phyloP scores from a whole-genome alignment of 2,797 vertebrate species.

The Clamator glandarius region DNA sequence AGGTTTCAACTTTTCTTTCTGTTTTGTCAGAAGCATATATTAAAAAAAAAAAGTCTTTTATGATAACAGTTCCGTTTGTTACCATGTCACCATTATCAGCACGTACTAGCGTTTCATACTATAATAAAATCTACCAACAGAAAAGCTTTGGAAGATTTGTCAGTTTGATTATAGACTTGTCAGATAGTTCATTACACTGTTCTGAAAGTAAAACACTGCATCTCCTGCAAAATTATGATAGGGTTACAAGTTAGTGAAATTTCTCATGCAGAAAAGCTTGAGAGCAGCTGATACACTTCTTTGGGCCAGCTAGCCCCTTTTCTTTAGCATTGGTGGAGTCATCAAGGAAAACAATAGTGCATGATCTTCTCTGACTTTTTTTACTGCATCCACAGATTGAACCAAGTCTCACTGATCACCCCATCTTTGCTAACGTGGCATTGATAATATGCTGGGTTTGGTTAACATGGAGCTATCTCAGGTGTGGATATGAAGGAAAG shows the following conservation, averaged over 20 bases:
- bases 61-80: neutral
- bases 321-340: neutral
- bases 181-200: neutral
- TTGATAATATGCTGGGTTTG: neutral
- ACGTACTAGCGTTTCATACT: neutral
- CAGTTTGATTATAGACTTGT: neutral
- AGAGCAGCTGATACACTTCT: neutral
- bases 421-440: neutral
- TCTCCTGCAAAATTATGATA: neutral
- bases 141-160: neutral
- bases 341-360: neutral
- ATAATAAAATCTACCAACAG: neutral
- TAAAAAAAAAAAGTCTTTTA: neutral
- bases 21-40: neutral
- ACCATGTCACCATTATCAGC: neutral
- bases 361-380: neutral
- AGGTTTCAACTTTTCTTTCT: neutral
- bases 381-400: neutral
- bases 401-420: neutral
- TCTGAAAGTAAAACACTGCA: neutral
- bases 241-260: neutral
- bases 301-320: neutral
- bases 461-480: neutral
- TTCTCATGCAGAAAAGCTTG: neutral
- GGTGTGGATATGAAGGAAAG: neutral